Base-by-base conservation (phyloP, 2,888 invertebrate genomes). In the Rutpela maculata region DNA sequence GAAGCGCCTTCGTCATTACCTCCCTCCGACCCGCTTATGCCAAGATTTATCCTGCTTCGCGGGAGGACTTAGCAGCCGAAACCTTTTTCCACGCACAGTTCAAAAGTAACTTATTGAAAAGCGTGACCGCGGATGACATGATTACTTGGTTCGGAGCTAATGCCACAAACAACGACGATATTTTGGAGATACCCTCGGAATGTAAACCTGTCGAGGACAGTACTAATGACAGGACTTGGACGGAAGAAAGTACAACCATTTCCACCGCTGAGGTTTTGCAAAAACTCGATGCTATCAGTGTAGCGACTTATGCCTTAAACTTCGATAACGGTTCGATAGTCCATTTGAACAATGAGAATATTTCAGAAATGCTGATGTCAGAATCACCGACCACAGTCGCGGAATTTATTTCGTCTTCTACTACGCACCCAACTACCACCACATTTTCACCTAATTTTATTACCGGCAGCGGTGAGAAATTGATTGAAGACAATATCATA, bases 131-230 rank as follows among this genome's bases (percentile, higher is more conserved):
- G 73, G 93, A 93, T 82, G 93, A 93, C 84, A 91, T 93, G 19
- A 93, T 93, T 38, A 93, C 93, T 2, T 93, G 93, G 93, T 93
- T 93, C 83, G 93, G 93, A 57, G 92, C 91, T 88, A 92, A 92
- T 76, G 91, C 91, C 84, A 92, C 91, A 80, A 89, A 43, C 35
- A 68, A 57, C 26, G 74, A 70, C n/a, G 31, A 56, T 55, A 15
- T 60, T 60, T 76, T 83, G 43, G 74, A 80, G 6, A 50, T 74
- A 1, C 78, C 82, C 0, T 65, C 59, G 57, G 80, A 74, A 59
- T 84, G 84, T 66, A 68, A 78, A 59, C 22, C 12, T 18, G 76
- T 68, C 43, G 76, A 77, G 12, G 38, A 43, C 43, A 69, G 57
- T 18, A 77, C 74, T n/a, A 78, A 31, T 10, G 75, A 72, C 65